Evolutionary conservation across 2,888 invertebrate species (phyloP).

Genomic region (Sphaerophoria taeniata): DNA sequence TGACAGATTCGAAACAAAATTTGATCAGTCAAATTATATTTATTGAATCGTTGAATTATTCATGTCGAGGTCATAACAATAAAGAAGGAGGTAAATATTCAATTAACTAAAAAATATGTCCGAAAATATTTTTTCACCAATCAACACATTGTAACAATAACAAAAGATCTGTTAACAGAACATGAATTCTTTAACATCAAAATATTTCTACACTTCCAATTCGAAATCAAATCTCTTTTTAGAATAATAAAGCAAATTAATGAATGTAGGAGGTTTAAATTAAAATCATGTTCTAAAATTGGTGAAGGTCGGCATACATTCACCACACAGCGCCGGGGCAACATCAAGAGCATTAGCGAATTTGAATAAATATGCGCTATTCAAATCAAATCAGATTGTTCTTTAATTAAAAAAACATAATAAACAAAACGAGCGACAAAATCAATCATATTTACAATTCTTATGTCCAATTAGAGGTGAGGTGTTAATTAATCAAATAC

Average conservation of each 20-base stretch:
- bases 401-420: not conserved
- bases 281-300: conserved; percentile 39
- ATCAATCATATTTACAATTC: conserved; percentile 66
- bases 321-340: not conserved
- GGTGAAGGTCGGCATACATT: conserved; percentile 46
- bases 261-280: conserved; percentile 53
- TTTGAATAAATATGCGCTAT: conserved; percentile 34
- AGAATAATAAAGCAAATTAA: conserved; percentile 22
- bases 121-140: not conserved
- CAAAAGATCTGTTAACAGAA: conserved; percentile 1
- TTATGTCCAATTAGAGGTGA: conserved; percentile 61
- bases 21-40: not conserved
- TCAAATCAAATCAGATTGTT: conserved; percentile 18
- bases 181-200: conserved; percentile 13
- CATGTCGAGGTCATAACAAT: conserved; percentile 9
- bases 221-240: conserved; percentile 19
- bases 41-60: not conserved
- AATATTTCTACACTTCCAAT: conserved; percentile 7
- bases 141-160: conserved; percentile 4
- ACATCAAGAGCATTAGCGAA: not conserved
- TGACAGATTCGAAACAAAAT: not conserved
- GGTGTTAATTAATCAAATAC: conserved; percentile 59
- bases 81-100: not conserved
- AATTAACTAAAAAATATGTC: not conserved
- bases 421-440: not conserved